phyloP scores from a whole-genome alignment of 2,113 vertebrate species.

The Rhinopomastus cyanomelas region DNA sequence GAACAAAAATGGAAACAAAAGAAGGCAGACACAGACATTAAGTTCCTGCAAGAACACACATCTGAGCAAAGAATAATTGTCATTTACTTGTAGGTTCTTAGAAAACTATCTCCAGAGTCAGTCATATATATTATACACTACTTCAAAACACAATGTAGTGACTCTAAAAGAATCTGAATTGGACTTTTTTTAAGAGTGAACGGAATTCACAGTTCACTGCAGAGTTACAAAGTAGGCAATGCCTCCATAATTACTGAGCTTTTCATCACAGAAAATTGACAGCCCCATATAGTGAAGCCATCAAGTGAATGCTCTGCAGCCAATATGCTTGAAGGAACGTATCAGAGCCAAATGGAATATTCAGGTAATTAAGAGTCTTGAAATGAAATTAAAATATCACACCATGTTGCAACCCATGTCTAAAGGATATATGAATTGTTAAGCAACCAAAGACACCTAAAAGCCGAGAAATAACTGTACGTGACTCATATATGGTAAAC shows the following conservation, averaged over 20 bases:
- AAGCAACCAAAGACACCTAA: not conserved
- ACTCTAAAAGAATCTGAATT: not conserved
- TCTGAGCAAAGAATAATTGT: not conserved
- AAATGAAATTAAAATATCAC: not conserved
- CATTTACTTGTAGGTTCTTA: not conserved
- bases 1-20: not conserved
- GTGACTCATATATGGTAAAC: not conserved
- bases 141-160: not conserved
- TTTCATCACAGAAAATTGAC: slow-evolving; percentile 27
- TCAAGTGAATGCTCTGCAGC: not conserved
- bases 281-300: slow-evolving; percentile 38
- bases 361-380: slow-evolving; percentile 33
- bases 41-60: not conserved
- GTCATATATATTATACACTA: not conserved
- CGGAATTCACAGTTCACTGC: not conserved
- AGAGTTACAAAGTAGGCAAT: not conserved
- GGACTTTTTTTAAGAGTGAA: not conserved
- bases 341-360: slow-evolving; percentile 15
- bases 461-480: not conserved
- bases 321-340: slow-evolving; percentile 17
- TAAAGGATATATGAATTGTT: not conserved
- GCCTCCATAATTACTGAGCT: not conserved
- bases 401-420: not conserved
- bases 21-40: not conserved
- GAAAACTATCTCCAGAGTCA: not conserved